Evolutionary conservation across 2,888 invertebrate species (phyloP).

Genomic region (Chouioia cunea): DNA sequence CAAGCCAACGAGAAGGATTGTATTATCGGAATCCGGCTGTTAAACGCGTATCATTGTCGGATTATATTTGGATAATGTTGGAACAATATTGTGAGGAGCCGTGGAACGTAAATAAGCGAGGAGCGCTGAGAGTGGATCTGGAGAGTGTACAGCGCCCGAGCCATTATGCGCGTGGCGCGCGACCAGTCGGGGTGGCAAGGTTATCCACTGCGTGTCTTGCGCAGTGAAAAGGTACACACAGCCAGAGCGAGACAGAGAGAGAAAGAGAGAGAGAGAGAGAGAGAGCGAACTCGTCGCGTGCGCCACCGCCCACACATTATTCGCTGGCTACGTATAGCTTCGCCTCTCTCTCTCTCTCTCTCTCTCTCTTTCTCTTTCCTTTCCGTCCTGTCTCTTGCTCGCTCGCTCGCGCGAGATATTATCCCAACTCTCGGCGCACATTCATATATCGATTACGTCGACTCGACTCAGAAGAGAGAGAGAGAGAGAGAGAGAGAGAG

Average conservation of each 20-base stretch:
- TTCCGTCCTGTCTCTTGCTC: constrained; percentile 22
- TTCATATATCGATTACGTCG: constrained; percentile 48
- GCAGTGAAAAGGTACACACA: constrained; percentile 2
- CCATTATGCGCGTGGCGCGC: background rate
- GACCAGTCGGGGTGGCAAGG: constrained; percentile 31
- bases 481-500: too few relatives aligned
- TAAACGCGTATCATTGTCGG: constrained; percentile 10
- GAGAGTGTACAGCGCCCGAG: background rate
- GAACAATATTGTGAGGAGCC: constrained; percentile 27
- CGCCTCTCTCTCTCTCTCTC: too few relatives aligned
- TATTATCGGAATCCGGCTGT: too few relatives aligned
- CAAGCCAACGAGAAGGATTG: too few relatives aligned
- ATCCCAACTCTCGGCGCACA: constrained; percentile 45
- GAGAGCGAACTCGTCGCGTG: constrained; percentile 35
- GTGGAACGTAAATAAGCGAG: constrained; percentile 36
- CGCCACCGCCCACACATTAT: constrained; percentile 34
- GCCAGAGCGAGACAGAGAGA: constrained; percentile 25
- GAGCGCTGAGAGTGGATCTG: background rate
- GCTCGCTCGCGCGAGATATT: constrained; percentile 46
- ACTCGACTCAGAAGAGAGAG: constrained; percentile 3
- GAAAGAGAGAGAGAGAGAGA: constrained; percentile 20
- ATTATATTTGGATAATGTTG: constrained; percentile 26
- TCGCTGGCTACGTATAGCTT: too few relatives aligned
- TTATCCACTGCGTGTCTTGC: constrained; percentile 27
- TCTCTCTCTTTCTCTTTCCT: constrained; percentile 24